Conservation (phyloP, 2,113 vertebrate genomes). For the Turdus rufiventris region DNA sequence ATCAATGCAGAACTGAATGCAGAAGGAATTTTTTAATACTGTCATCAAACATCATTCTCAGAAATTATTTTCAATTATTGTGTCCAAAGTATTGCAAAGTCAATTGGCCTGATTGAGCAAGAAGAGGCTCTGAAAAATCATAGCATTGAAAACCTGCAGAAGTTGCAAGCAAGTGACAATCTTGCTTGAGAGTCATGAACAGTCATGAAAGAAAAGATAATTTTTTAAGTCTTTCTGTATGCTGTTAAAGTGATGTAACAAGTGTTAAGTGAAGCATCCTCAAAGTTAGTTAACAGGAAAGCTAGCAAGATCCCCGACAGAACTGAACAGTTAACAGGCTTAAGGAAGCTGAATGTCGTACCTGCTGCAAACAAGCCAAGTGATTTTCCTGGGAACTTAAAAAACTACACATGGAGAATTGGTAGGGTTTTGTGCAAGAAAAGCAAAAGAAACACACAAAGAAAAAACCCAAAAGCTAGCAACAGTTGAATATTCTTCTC, state of each 20-base stretch:
- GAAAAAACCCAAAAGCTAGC: background rate
- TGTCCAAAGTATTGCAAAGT: background rate
- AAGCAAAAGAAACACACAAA: background rate
- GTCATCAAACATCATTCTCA: background rate
- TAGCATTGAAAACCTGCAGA: background rate
- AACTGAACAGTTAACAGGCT: background rate
- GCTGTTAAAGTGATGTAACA: background rate
- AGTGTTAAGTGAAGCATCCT: background rate
- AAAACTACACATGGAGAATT: background rate
- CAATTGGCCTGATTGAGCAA: background rate
- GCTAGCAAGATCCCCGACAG: background rate
- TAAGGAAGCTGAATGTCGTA: background rate
- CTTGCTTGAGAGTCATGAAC: background rate
- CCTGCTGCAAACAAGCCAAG: background rate
- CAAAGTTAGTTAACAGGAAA: background rate
- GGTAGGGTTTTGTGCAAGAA: background rate
- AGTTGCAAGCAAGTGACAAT: background rate
- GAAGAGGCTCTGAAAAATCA: background rate
- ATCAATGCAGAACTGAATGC: background rate
- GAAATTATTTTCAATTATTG: background rate
- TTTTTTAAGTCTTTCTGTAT: background rate
- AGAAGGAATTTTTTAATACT: background rate
- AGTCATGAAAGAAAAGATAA: background rate
- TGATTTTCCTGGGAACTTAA: background rate
- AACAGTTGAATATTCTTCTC: background rate